Conservation (phyloP, 1,140 invertebrate genomes). For the Rhyzopertha dominica region DNA sequence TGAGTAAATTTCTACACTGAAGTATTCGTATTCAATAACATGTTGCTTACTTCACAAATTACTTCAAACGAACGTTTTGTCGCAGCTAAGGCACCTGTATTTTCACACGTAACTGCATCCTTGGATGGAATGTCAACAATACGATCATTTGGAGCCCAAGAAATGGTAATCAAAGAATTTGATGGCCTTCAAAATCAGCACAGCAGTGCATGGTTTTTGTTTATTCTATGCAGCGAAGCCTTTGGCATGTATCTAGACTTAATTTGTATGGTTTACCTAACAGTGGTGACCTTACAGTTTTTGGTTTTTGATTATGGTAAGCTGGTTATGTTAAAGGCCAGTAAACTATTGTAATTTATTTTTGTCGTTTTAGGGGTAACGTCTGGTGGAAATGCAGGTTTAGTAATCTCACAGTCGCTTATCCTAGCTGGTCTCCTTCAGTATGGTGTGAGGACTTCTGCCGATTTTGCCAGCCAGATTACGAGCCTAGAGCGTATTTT, state of each 20-base stretch:
- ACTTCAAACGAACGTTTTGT: conserved; percentile 27
- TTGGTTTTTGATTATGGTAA: conserved; percentile 50
- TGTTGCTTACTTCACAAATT: too few relatives aligned
- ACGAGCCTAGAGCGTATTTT: conserved; percentile 75
- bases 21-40: too few relatives aligned
- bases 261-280: conserved; percentile 65
- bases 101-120: conserved; percentile 69
- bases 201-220: conserved; percentile 69
- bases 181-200: conserved; percentile 64
- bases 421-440: conserved; percentile 76
- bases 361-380: too few relatives aligned
- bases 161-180: conserved; percentile 62
- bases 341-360: too few relatives aligned
- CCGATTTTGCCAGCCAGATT: conserved; percentile 69
- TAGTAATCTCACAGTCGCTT: conserved; percentile 81
- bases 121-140: conserved; percentile 71
- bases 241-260: conserved; percentile 74
- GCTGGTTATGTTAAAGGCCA: too few relatives aligned
- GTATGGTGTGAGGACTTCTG: conserved; percentile 74
- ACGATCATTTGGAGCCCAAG: conserved; percentile 58
- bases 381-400: conserved; percentile 62
- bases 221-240: conserved; percentile 71
- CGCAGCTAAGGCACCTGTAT: conserved; percentile 67
- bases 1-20: too few relatives aligned
- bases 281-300: conserved; percentile 59